These are phyloP conservation scores for Drosophila kanekoi DNA, from an alignment of 2,888 invertebrate species.

Conservation along the genomic window DNA sequence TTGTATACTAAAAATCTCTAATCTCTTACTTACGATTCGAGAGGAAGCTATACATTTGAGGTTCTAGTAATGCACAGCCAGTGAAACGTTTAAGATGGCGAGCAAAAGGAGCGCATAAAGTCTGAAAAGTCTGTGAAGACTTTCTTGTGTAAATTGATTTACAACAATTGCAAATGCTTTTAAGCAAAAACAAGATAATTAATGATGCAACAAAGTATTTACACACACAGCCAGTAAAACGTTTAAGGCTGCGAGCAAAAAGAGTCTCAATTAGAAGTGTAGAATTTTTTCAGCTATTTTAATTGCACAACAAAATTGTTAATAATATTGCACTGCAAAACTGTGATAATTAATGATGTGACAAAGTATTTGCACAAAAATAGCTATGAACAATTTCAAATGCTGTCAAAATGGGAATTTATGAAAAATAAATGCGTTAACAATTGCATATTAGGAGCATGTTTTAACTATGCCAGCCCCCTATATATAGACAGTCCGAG, in stretches of 20 bases:
- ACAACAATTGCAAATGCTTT: too few species aligned
- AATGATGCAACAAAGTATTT: slow-evolving; percentile 19
- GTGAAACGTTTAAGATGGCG: background rate
- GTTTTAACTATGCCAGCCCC: slow-evolving; percentile 27
- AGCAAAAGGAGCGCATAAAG: too few species aligned
- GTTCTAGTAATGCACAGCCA: background rate
- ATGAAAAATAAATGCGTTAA: slow-evolving; percentile 28
- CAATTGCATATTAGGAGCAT: slow-evolving; percentile 38
- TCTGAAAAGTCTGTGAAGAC: too few species aligned
- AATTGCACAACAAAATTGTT: too few species aligned
- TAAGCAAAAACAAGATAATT: slow-evolving; percentile 11
- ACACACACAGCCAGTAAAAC: background rate
- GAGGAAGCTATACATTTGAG: background rate
- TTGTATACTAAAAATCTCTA: background rate
- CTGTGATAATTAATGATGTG: slow-evolving; percentile 30
- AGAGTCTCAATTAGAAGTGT: too few species aligned
- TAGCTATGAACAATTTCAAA: slow-evolving; percentile 24
- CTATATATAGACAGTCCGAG: slow-evolving; percentile 35
- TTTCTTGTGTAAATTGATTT: too few species aligned
- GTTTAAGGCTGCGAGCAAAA: too few species aligned
- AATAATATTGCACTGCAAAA: background rate
- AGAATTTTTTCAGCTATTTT: too few species aligned
- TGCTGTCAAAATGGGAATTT: slow-evolving; percentile 39
- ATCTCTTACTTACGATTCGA: background rate
- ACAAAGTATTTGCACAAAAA: slow-evolving; percentile 7